A percentile compares a stretch with the other conserved stretches of the same genome.
phyloP scores from a whole-genome alignment of 2,797 vertebrate genomes.

The Staurois parvus region DNA sequence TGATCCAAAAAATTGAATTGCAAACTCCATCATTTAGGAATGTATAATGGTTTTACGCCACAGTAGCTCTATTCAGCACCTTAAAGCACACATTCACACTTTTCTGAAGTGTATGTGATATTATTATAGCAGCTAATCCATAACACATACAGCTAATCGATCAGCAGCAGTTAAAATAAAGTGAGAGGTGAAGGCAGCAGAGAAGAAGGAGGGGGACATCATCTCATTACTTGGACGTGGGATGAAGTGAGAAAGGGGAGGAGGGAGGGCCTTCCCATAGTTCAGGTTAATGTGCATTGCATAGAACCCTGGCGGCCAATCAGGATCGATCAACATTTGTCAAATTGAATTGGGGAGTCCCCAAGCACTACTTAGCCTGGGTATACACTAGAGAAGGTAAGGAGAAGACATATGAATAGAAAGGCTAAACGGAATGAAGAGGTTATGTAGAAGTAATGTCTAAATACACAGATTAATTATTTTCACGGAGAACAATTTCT shows the following conservation, averaged over 20 bases:
- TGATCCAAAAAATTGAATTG: neutral
- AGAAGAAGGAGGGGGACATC: conserved; percentile 36
- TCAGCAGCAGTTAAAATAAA: conserved; percentile 57
- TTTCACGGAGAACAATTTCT: neutral
- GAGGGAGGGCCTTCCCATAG: conserved; percentile 32
- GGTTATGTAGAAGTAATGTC: neutral
- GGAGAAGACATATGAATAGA: neutral
- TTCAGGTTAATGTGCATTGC: conserved; percentile 37
- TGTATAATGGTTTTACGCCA: conserved; percentile 10
- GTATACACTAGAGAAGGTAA: neutral
- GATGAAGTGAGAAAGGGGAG: conserved; percentile 41
- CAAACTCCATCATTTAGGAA: neutral
- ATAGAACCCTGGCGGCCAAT: conserved; percentile 51
- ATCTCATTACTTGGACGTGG: conserved; percentile 50
- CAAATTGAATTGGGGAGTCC: conserved; percentile 60
- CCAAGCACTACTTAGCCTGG: conserved; percentile 40
- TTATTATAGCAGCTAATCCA: conserved; percentile 65
- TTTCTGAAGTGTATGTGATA: conserved; percentile 56
- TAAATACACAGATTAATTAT: neutral
- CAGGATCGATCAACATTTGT: conserved; percentile 61
- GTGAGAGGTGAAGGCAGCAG: conserved; percentile 54
- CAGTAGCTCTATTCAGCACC: neutral
- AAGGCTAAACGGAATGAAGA: conserved; percentile 1
- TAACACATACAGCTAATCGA: conserved; percentile 66
- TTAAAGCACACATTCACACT: conserved; percentile 24